Evolutionary conservation across 2,888 invertebrate species (phyloP).

Genomic region (Sinopyrophorus schimmeli): DNA sequence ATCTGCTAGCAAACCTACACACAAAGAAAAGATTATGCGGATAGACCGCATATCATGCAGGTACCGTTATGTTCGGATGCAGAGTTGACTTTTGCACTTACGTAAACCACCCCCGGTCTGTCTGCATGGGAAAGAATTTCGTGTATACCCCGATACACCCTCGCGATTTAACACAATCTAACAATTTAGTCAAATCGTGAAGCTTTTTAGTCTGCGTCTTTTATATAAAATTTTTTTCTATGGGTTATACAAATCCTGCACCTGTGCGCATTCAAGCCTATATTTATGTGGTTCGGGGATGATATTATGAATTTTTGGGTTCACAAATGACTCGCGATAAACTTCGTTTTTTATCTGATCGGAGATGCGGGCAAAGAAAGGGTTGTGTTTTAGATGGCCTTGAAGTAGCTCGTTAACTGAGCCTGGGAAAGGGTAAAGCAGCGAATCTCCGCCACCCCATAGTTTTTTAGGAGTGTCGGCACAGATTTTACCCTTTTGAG

Average conservation of each 20-base stretch:
- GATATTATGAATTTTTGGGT: slow-evolving; percentile 35
- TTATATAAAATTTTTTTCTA: slow-evolving; percentile 37
- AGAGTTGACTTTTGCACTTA: slow-evolving; percentile 42
- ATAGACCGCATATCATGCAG: slow-evolving; percentile 33
- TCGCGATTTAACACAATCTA: slow-evolving; percentile 11
- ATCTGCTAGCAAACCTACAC: slow-evolving; percentile 40
- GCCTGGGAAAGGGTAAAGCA: slow-evolving; percentile 40
- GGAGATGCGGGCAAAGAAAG: slow-evolving; percentile 35
- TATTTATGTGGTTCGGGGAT: slow-evolving; percentile 30
- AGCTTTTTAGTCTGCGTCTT: slow-evolving; percentile 44
- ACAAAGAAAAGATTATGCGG: slow-evolving; percentile 40
- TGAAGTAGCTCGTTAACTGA: slow-evolving; percentile 35
- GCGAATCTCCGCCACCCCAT: slow-evolving; percentile 40
- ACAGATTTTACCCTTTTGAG: slow-evolving; percentile 48
- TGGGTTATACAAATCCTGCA: slow-evolving; percentile 32
- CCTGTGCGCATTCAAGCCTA: slow-evolving; percentile 31
- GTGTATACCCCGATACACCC: slow-evolving; percentile 18
- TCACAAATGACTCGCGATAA: slow-evolving; percentile 42
- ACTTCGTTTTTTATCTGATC: slow-evolving; percentile 34
- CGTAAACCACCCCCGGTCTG: slow-evolving; percentile 15
- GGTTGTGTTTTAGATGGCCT: slow-evolving; percentile 37
- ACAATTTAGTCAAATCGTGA: slow-evolving; percentile 21
- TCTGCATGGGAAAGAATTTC: slow-evolving; percentile 28
- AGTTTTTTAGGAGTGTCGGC: slow-evolving; percentile 40
- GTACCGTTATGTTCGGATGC: slow-evolving; percentile 41